Conservation (phyloP, 2,113 vertebrate genomes). For the Ellobius talpinus region DNA sequence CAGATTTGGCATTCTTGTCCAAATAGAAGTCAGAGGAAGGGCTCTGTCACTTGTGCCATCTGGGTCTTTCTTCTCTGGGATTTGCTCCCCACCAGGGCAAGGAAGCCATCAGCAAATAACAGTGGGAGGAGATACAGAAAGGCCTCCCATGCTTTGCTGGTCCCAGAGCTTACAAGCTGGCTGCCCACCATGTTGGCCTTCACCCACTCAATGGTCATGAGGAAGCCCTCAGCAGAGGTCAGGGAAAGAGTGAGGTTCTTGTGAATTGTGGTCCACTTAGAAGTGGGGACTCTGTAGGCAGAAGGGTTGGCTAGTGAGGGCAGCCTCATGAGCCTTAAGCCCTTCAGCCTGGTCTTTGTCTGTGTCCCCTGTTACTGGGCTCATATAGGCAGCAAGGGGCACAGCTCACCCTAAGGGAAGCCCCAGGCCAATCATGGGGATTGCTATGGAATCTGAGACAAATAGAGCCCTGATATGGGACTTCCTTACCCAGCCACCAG, state of each 20-base stretch:
- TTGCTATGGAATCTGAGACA: background rate
- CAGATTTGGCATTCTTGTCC: background rate
- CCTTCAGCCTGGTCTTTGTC: background rate
- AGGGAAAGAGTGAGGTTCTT: constrained; percentile 95
- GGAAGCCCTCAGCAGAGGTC: constrained; percentile 90
- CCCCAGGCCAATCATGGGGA: background rate
- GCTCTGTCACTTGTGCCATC: background rate
- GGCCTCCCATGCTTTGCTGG: background rate
- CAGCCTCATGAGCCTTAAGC: accelerated
- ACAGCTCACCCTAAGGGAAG: background rate
- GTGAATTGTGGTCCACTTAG: constrained; percentile 93
- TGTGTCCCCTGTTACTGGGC: accelerated
- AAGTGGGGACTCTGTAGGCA: constrained; percentile 90
- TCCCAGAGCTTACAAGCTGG: background rate
- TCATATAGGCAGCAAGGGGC: background rate
- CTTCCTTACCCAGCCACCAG: constrained; percentile 91
- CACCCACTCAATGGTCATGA: constrained; percentile 93
- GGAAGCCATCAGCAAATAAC: background rate
- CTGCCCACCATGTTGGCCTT: constrained; percentile 89
- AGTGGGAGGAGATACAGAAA: background rate
- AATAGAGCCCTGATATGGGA: background rate
- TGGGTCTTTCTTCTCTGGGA: background rate
- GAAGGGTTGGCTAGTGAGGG: background rate
- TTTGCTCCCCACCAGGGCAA: background rate
- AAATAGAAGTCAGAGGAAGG: accelerated